A percentile compares a stretch with the other conserved stretches of the same genome.
These are phyloP conservation scores for Elysia crispata DNA, from an alignment of 2,888 invertebrate species.

Conservation along the genomic window DNA sequence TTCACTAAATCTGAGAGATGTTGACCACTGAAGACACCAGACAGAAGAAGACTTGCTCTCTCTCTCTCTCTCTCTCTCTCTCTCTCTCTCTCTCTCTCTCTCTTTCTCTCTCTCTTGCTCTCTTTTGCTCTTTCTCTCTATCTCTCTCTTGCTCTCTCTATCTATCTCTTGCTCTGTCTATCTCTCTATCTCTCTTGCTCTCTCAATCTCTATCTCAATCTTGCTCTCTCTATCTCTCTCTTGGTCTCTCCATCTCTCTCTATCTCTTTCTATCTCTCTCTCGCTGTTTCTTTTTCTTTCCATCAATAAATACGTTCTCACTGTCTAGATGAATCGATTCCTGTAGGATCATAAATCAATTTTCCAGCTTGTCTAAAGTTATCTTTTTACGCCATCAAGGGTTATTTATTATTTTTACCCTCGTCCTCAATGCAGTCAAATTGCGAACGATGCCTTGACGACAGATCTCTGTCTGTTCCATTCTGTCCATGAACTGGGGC, in stretches of 20 bases:
- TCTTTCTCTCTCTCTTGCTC: background rate
- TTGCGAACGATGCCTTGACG: too few relatives aligned
- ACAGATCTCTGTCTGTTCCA: too few relatives aligned
- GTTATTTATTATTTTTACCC: too few relatives aligned
- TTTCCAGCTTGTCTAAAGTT: too few relatives aligned
- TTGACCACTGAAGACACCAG: too few relatives aligned
- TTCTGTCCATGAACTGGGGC: too few relatives aligned
- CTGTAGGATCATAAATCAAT: too few relatives aligned
- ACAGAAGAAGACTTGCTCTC: background rate
- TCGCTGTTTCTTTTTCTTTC: background rate
- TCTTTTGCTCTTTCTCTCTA: background rate
- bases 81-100: slow-evolving; percentile 28
- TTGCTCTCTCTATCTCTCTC: background rate
- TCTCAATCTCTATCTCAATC: background rate
- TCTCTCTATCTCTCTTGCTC: background rate
- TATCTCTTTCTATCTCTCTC: slow-evolving; percentile 19
- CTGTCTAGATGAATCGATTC: too few relatives aligned
- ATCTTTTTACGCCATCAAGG: too few relatives aligned
- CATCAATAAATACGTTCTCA: background rate
- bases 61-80: slow-evolving; percentile 10
- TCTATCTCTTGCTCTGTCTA: background rate
- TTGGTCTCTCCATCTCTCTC: background rate
- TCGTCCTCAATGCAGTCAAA: too few relatives aligned
- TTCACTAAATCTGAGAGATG: too few relatives aligned
- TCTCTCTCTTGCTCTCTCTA: slow-evolving; percentile 2